phyloP scores from a whole-genome alignment of 2,797 vertebrate species.

The Pseudochirops corinnae region DNA sequence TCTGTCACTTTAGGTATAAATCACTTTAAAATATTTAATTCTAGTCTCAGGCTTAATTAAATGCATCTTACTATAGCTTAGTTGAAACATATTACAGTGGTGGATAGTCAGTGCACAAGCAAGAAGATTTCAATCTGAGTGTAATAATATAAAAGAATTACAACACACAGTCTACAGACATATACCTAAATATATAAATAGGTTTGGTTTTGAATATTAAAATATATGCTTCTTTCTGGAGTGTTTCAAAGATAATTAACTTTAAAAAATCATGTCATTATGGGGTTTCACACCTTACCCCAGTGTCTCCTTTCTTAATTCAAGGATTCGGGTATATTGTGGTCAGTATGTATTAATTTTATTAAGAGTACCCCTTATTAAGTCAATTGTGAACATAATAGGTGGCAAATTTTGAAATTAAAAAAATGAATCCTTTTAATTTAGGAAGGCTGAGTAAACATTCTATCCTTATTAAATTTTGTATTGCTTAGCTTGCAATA shows the following conservation, averaged over 20 bases:
- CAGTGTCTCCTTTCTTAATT: background rate
- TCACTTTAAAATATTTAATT: conserved; percentile 29
- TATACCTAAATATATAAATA: background rate
- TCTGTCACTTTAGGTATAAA: background rate
- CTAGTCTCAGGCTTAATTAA: background rate
- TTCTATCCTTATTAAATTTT: conserved; percentile 11
- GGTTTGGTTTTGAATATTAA: background rate
- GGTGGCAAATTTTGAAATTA: conserved; percentile 28
- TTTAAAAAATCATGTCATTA: conserved; percentile 49
- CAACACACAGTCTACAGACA: background rate
- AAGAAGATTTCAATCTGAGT: conserved; percentile 21
- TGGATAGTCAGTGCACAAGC: conserved; percentile 1
- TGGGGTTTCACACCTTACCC: background rate
- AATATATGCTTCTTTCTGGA: background rate
- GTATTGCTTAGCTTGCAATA: background rate
- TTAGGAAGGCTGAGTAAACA: conserved; percentile 62
- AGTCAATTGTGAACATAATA: conserved; percentile 14
- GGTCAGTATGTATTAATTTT: background rate
- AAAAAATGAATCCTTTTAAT: conserved; percentile 18
- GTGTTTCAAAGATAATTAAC: conserved; percentile 30
- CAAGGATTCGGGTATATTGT: background rate
- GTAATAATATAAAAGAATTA: background rate
- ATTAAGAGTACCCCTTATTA: background rate
- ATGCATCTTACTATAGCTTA: background rate
- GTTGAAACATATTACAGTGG: background rate